Conservation (phyloP, 1,140 invertebrate species). For the Oryzaephilus surinamensis region DNA sequence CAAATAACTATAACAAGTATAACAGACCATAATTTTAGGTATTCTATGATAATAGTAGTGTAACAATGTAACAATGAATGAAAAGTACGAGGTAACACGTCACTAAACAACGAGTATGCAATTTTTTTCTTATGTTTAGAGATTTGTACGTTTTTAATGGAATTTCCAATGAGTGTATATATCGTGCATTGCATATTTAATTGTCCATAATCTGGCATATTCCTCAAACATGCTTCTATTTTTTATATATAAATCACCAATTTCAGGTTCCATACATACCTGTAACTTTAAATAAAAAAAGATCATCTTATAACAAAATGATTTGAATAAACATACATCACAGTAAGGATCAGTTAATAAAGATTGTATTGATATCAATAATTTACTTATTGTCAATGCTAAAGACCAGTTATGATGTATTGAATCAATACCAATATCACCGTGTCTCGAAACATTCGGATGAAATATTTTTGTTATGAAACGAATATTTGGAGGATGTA, state of each 20-base stretch:
- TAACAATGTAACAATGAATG: no score
- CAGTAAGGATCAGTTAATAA: constrained; percentile 87
- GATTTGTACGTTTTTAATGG: constrained; percentile 4
- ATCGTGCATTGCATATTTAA: constrained; percentile 89
- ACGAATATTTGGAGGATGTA: constrained; percentile 79
- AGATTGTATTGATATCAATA: constrained; percentile 82
- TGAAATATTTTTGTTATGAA: constrained; percentile 88
- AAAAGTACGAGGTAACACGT: no score
- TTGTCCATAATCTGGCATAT: constrained; percentile 79
- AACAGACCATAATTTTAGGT: no score
- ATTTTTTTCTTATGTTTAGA: constrained; percentile 1
- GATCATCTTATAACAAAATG: background rate
- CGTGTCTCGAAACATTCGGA: constrained; percentile 89
- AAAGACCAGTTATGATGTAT: constrained; percentile 94
- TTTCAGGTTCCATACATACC: constrained; percentile 68
- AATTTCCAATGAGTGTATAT: constrained; percentile 39
- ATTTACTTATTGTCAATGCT: constrained; percentile 83
- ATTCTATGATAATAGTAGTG: no score
- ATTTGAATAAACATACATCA: constrained; percentile 42
- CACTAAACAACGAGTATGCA: no score
- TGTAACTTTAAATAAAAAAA: constrained; percentile 3
- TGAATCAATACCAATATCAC: constrained; percentile 92
- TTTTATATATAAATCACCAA: constrained; percentile 70
- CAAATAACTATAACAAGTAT: no score
- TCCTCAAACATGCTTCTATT: constrained; percentile 68